These are phyloP conservation scores for Synanthedon myopaeformis DNA, from an alignment of 2,888 invertebrate species.

Conservation along the genomic window DNA sequence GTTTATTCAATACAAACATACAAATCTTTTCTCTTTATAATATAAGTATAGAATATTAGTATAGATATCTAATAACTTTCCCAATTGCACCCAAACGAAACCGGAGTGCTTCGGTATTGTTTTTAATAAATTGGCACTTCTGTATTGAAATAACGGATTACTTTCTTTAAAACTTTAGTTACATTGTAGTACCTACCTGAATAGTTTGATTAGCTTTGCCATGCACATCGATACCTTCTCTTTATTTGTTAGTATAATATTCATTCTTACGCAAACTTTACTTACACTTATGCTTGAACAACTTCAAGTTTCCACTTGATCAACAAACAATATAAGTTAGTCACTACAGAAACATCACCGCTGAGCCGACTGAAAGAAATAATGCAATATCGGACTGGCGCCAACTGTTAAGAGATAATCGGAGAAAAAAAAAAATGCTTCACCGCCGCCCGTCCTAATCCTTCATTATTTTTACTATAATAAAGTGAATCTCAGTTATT, in stretches of 20 bases:
- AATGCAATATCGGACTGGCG: slow-evolving; percentile 60
- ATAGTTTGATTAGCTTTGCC: slow-evolving; percentile 15
- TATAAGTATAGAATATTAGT: too few relatives aligned
- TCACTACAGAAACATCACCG: slow-evolving; percentile 25
- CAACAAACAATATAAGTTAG: slow-evolving; percentile 40
- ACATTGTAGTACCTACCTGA: too few relatives aligned
- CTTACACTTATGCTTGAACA: slow-evolving; percentile 32
- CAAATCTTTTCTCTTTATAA: too few relatives aligned
- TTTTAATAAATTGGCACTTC: too few relatives aligned
- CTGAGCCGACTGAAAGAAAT: slow-evolving; percentile 25
- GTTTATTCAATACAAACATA: too few relatives aligned
- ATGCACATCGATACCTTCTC: slow-evolving; percentile 22
- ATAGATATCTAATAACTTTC: too few relatives aligned
- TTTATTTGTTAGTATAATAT: slow-evolving; percentile 12
- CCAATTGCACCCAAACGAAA: too few relatives aligned
- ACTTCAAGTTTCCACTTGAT: slow-evolving; percentile 53
- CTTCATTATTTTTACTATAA: slow-evolving; percentile 57
- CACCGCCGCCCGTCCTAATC: slow-evolving; percentile 53
- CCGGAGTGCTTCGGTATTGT: too few relatives aligned
- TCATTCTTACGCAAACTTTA: slow-evolving; percentile 42
- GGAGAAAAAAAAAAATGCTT: slow-evolving; percentile 30
- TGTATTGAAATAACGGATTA: too few relatives aligned
- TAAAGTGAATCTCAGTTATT: slow-evolving; percentile 65
- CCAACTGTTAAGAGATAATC: slow-evolving; percentile 38
- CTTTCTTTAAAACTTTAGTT: too few relatives aligned